Conservation (phyloP, 2,113 vertebrate genomes). For the Baryphthengus martii region DNA sequence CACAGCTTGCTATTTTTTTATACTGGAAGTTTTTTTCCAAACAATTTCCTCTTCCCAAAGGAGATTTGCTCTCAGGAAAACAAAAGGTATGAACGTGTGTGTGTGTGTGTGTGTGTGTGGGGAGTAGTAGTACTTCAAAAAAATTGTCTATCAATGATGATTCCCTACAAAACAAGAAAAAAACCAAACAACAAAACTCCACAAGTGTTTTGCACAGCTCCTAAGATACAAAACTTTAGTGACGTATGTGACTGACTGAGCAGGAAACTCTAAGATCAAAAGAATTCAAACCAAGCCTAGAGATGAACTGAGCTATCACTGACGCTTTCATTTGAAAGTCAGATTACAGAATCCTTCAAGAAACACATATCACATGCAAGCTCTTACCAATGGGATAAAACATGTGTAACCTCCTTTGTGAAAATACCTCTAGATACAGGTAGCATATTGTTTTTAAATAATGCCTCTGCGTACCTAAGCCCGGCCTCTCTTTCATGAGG, state of each 20-base stretch:
- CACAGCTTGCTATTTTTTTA: background rate
- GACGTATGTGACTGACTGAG: background rate
- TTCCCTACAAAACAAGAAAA: background rate
- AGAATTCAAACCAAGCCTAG: background rate
- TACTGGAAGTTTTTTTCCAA: background rate
- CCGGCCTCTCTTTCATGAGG: background rate
- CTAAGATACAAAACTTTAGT: background rate
- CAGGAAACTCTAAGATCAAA: background rate
- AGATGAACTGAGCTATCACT: background rate
- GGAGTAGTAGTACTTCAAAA: background rate
- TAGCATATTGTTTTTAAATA: background rate
- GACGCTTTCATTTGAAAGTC: background rate
- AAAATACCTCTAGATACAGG: background rate
- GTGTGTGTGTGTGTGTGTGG: fast-evolving
- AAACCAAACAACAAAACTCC: too few species aligned
- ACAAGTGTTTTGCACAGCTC: background rate
- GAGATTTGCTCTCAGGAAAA: background rate
- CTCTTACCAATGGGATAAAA: background rate
- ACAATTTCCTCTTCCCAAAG: background rate
- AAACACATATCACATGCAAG: background rate
- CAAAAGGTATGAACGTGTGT: fast-evolving
- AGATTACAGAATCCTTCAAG: background rate
- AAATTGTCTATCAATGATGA: background rate
- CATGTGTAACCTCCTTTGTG: background rate
- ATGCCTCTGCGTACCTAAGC: background rate